Evolutionary conservation across 1,140 invertebrate species (phyloP).

Genomic region (Coenobita brevimanus): DNA sequence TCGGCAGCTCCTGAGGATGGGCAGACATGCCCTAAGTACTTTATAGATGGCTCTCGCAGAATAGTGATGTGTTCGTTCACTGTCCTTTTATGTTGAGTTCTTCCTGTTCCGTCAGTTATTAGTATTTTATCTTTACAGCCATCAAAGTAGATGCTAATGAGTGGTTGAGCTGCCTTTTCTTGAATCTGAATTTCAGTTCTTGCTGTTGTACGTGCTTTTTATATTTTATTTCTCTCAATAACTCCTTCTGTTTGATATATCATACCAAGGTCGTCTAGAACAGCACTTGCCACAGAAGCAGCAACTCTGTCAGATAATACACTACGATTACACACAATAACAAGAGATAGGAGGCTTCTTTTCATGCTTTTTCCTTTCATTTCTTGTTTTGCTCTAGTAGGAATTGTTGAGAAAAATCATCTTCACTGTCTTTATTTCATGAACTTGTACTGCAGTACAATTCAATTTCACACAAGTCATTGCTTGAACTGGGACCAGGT

Average conservation of each 20-base stretch:
- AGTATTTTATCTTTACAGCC: constrained; percentile 31
- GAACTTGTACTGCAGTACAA: constrained; percentile 24
- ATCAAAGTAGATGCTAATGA: constrained; percentile 31
- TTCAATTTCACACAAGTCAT: constrained; percentile 24
- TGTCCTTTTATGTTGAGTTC: constrained; percentile 28
- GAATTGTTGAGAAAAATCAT: constrained; percentile 20
- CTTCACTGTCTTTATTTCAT: constrained; percentile 23
- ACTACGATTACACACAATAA: constrained; percentile 23
- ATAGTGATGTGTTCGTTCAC: constrained; percentile 33
- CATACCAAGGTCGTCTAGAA: constrained; percentile 34
- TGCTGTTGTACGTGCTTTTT: constrained; percentile 16
- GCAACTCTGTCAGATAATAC: constrained; percentile 26
- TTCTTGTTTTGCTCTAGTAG: constrained; percentile 28
- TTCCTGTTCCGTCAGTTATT: constrained; percentile 29
- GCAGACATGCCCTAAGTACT: constrained; percentile 24
- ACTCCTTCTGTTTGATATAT: constrained; percentile 22
- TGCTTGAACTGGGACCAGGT: constrained; percentile 21
- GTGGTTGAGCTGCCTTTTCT: constrained; percentile 23
- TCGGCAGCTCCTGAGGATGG: neutral
- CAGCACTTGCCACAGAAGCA: constrained; percentile 20
- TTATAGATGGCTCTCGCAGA: constrained; percentile 10
- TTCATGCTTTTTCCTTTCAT: constrained; percentile 20
- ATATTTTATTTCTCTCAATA: constrained; percentile 37
- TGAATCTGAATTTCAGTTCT: constrained; percentile 39
- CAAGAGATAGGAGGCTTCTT: constrained; percentile 15